Percentiles rank a stretch among this genome's conserved stretches.
Conservation (phyloP, 2,797 vertebrate genomes). For the Parambassis ranga region DNA sequence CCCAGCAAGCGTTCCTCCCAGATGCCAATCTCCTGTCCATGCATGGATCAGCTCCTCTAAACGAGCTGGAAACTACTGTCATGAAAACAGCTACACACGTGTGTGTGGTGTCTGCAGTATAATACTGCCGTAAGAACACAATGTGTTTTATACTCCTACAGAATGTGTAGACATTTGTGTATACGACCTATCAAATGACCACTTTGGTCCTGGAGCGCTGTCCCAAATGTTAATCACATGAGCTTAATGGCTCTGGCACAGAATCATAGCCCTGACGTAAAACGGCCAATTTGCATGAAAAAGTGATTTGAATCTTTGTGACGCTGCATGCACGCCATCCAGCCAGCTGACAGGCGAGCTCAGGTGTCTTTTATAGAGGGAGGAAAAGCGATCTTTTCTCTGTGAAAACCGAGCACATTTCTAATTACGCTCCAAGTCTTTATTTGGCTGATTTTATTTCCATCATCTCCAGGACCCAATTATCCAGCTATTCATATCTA, state of each 20-base stretch:
- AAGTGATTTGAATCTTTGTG: slow-evolving; percentile 22
- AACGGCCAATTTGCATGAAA: slow-evolving; percentile 27
- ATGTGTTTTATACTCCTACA: neutral
- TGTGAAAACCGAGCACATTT: slow-evolving; percentile 8
- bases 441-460: slow-evolving; percentile 40
- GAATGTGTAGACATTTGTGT: neutral
- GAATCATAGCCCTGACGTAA: neutral
- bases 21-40: no score
- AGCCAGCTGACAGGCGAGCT: slow-evolving; percentile 6
- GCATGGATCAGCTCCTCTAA: no score
- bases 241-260: neutral
- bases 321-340: neutral
- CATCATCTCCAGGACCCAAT: slow-evolving; percentile 55
- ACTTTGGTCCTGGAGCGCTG: neutral
- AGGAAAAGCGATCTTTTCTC: neutral
- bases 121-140: neutral
- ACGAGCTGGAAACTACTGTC: no score
- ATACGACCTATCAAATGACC: neutral
- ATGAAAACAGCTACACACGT: no score
- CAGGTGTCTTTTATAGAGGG: slow-evolving; percentile 1
- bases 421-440: slow-evolving; percentile 29
- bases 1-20: no score
- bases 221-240: slow-evolving; percentile 14
- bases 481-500: slow-evolving; percentile 64
- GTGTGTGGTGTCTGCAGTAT: no score